Evolutionary conservation across 2,888 invertebrate species (phyloP), one percentile per base, ranked within the genome.

Genomic region (Chrysopilus asiliformis): DNA sequence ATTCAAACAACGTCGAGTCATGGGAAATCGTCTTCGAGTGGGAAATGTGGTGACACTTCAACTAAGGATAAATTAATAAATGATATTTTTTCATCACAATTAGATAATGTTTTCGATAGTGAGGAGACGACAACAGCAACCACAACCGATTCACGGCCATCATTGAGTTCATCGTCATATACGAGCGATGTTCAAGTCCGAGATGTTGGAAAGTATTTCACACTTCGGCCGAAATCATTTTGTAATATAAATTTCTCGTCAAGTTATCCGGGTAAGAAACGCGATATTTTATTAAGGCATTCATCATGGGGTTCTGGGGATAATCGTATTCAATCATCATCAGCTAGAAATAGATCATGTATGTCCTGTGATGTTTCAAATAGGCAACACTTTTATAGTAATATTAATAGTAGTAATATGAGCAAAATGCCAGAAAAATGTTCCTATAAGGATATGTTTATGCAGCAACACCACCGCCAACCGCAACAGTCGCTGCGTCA

Each of bases 241-340:
- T 81, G 82, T 79, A 76, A 76, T 52, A 74, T 74, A 51, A 76
- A 76, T 56, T 83, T 83, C 59, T 81, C 82, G 55, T 82, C 80
- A 17, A 70, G 71, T 10, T 42, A 65, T 57, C 64, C 62, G 41
- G 65, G 66, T 18, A 70, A 69, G 45, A 52, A 58, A 13, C 54
- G 59, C n/a, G 79, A 79, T 47, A 57, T 66, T 25, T 72, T 77
- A 19, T 79, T 81, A 39, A 71, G 84, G 8, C 82, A 83, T 55
- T 78, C 83, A 45, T 83, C 84, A 26, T 84, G 85, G 83, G 82
- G 83, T 40, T 79, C 80, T n/a, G 75, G 74, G 34, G 80, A 81
- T 53, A 71, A 72, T 34, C 32, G 32, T 27, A 22, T 38, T 16
- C 32, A 73, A 38, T 75, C 78, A 1, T 74, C 76, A 22, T n/a